A percentile compares a stretch with the other conserved stretches of the same genome.
These are phyloP conservation scores for Tragelaphus scriptus DNA, from an alignment of 2,113 vertebrate species.

Conservation along the genomic window DNA sequence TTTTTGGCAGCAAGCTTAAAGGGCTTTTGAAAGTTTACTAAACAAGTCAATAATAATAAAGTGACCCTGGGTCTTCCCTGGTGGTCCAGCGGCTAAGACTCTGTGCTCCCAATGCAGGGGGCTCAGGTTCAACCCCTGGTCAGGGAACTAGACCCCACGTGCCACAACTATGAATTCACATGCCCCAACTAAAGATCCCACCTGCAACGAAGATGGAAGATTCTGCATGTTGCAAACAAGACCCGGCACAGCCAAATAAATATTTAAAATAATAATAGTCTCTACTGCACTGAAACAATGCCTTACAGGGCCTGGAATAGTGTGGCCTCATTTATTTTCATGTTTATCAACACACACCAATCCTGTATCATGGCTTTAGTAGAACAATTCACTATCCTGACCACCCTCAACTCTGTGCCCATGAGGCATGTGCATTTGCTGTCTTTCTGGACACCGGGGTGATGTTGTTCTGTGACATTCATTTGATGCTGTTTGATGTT, in stretches of 20 bases:
- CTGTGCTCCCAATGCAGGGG: background rate
- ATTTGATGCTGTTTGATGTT: background rate
- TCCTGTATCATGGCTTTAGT: background rate
- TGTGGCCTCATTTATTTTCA: background rate
- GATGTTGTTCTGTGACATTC: background rate
- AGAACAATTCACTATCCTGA: background rate
- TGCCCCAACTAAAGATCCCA: background rate
- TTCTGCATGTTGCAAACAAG: background rate
- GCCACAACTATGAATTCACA: background rate
- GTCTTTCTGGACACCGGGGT: background rate
- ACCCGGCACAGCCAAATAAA: background rate
- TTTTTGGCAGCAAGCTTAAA: background rate
- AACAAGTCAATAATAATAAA: background rate
- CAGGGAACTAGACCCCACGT: background rate
- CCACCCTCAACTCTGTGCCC: background rate
- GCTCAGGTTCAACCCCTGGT: background rate
- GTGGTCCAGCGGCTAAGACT: background rate
- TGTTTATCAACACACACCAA: background rate
- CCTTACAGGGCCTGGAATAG: background rate
- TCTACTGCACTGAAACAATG: background rate
- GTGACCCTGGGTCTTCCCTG: background rate
- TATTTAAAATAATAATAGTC: background rate
- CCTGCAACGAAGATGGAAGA: background rate
- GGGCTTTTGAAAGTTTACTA: background rate
- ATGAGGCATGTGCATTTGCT: background rate